Evolutionary conservation across 2,888 invertebrate genomes (phyloP).

Genomic region (Ormyrus nitidulus): DNA sequence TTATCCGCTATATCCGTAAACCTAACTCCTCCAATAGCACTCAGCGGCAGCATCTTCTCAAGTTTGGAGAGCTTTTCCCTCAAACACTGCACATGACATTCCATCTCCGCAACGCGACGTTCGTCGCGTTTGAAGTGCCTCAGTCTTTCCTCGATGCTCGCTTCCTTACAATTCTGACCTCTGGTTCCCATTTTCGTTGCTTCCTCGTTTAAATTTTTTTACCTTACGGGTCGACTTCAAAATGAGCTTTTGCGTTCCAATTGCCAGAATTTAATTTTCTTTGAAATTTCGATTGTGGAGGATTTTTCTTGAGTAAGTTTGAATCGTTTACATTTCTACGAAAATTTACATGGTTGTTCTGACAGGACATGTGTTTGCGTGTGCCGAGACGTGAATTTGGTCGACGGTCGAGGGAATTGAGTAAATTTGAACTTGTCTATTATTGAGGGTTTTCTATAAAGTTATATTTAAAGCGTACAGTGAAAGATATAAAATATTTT

Average conservation of each 20-base stretch:
- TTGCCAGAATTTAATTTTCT: no score
- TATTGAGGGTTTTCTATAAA: no score
- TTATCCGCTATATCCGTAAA: no score
- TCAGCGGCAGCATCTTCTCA: constrained; percentile 30
- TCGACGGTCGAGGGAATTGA: background rate
- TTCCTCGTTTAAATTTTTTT: background rate
- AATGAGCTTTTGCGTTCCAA: no score
- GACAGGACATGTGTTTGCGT: constrained; percentile 8
- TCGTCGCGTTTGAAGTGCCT: constrained; percentile 33
- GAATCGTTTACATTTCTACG: constrained; percentile 34
- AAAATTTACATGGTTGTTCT: constrained; percentile 46
- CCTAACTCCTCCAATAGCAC: no score
- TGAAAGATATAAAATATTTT: background rate
- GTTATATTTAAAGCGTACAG: background rate
- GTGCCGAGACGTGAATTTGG: constrained; percentile 19
- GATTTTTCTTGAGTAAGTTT: background rate
- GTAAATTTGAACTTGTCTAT: background rate
- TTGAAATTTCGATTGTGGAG: no score
- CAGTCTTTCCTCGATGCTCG: background rate
- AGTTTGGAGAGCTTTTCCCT: constrained; percentile 49
- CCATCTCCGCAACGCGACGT: constrained; percentile 57
- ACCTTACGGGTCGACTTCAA: no score
- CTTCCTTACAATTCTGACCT: background rate
- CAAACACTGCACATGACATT: constrained; percentile 54
- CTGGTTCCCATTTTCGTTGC: background rate